Conservation (phyloP, 1,140 invertebrate species). For the Apis florea region DNA sequence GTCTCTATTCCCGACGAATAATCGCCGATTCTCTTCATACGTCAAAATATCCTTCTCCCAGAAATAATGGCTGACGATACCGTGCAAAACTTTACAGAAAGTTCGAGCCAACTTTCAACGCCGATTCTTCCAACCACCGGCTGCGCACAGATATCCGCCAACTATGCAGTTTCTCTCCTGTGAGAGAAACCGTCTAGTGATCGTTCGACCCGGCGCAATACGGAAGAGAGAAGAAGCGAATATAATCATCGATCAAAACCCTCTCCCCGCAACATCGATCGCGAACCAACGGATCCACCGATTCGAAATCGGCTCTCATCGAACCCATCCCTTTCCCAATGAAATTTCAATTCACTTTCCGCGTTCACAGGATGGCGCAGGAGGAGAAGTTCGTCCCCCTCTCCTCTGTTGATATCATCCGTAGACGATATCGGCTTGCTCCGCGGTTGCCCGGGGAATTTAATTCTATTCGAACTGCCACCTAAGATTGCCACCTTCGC, state of each 20-base stretch:
- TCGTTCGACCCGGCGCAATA: neutral
- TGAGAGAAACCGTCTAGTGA: no score
- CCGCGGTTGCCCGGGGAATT: constrained; percentile 58
- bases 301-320: neutral
- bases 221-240: no score
- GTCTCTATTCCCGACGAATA: neutral
- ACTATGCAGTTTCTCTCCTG: no score
- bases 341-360: constrained; percentile 37
- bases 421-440: constrained; percentile 57
- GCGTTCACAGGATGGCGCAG: constrained; percentile 7
- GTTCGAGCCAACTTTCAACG: no score
- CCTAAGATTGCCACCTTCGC: constrained; percentile 67
- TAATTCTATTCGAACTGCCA: constrained; percentile 65
- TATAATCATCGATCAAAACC: constrained; percentile 20
- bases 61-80: no score
- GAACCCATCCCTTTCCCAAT: neutral
- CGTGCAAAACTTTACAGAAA: no score
- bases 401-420: constrained; percentile 63
- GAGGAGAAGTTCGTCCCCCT: constrained; percentile 45
- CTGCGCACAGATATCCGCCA: no score
- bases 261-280: neutral
- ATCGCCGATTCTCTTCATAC: neutral
- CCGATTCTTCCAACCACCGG: no score
- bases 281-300: neutral
- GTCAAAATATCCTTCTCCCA: no score